These are phyloP conservation scores for Cotesia typhae DNA, from an alignment of 1,140 invertebrate genomes.

Conservation along the genomic window DNA sequence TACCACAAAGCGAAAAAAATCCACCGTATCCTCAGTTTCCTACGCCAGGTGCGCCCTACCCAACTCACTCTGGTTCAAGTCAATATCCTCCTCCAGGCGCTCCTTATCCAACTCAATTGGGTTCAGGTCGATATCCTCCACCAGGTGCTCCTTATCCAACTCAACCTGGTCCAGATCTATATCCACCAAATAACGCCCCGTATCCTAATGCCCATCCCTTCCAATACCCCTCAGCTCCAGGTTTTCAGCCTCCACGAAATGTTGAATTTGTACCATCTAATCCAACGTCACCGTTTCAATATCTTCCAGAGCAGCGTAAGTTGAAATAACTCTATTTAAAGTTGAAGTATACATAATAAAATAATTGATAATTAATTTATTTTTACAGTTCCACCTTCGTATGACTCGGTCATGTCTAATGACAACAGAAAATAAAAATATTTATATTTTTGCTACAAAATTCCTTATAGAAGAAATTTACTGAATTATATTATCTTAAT, in stretches of 20 bases:
- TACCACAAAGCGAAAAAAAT: not conserved
- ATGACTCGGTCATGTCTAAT: constrained; percentile 26
- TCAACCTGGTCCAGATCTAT: constrained; percentile 1
- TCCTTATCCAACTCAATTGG: not conserved
- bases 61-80: not conserved
- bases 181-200: not conserved
- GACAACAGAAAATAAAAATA: constrained; percentile 18
- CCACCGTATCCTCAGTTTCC: no score
- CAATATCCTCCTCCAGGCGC: not conserved
- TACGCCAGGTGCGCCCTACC: not conserved
- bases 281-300: not conserved
- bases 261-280: constrained; percentile 4
- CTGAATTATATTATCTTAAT: not conserved
- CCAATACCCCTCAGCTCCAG: not conserved
- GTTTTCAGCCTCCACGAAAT: not conserved
- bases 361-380: not conserved
- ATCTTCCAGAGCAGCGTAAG: not conserved
- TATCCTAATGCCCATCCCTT: no score
- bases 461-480: not conserved
- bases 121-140: not conserved
- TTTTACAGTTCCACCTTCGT: constrained; percentile 23
- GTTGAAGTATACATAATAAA: not conserved
- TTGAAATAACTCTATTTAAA: not conserved
- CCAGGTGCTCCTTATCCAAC: not conserved
- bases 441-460: not conserved